Base-by-base conservation (phyloP, 64 coral and sea anemone species). In the Actinia equina region DNA sequence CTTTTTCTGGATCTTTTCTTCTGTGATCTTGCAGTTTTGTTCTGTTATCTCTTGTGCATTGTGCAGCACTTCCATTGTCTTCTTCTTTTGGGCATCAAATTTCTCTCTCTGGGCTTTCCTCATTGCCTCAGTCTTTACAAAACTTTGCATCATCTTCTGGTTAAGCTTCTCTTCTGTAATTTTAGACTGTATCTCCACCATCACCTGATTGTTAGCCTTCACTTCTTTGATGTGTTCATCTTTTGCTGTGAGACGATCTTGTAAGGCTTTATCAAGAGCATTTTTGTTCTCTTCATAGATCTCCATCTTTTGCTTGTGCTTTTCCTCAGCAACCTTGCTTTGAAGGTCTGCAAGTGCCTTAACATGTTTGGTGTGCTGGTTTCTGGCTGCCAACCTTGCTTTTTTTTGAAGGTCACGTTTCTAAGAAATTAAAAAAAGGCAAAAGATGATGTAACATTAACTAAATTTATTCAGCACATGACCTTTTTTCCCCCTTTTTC, bases 171-270 rank as follows among this genome's bases (percentile, higher is more conserved):
- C 94, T 81, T 96, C 94, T 52, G 59, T 43, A 25, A 78, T 86
- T 74, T 96, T 96, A 53, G 77, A 59, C 79, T 93, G 91, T 57
- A 80, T 88, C 85, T 59, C 91, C 65, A 84, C 80, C 45, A 92
- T 90, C 44, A 89, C 85, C 55, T 85, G 85, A 53, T 89, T 69
- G 41, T 89, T 86, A 53, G 82, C 37, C 10, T 96, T 84, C 69
- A 89, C 91, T 81, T 92, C 88, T 88, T 87, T 90, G 71, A 96
- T 93, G 71, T 90, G 92, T 61, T 96, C 78, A 60, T 93, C 92
- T 30, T 92, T 96, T 9, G 94, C 91, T 56, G 84, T 80, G 44
- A 96, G 58, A 6, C 91, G 88, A 71, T 90, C 85, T 49, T 85
- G 80, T 15, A 93, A 84, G 9, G 91, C 94, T 46, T 90, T 88